Conservation (phyloP, 2,797 vertebrate species). For the Buphagus erythrorhynchus region DNA sequence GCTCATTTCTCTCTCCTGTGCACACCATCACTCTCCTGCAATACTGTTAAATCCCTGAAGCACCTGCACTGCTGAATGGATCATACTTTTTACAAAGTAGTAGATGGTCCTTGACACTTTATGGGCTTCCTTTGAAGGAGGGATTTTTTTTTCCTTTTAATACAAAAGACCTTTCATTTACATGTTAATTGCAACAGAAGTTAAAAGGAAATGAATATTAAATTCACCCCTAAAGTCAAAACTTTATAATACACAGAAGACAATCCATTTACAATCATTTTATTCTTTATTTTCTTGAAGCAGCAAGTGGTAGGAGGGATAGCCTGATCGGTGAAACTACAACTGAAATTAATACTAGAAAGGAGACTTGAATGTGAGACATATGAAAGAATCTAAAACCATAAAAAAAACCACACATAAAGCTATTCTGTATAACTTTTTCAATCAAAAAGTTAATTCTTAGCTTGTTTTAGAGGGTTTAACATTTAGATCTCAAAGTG, state of each 20-base stretch:
- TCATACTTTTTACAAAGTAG: not conserved
- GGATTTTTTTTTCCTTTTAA: not conserved
- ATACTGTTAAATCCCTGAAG: not conserved
- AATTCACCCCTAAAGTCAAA: not conserved
- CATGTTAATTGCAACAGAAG: not conserved
- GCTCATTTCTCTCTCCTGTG: fast-evolving
- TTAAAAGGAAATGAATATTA: not conserved
- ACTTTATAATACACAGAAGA: not conserved
- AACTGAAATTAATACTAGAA: not conserved
- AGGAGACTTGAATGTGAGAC: not conserved
- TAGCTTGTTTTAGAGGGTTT: not conserved
- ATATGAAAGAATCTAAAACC: not conserved
- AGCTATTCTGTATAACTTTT: not conserved
- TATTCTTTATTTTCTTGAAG: not conserved
- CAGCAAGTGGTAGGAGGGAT: not conserved
- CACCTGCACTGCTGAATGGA: not conserved
- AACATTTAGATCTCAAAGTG: not conserved
- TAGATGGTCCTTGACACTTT: not conserved
- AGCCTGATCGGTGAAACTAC: not conserved
- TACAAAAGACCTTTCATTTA: not conserved
- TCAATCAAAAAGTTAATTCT: not conserved
- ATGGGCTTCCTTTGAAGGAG: not conserved
- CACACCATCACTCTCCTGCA: not conserved
- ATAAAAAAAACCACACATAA: not conserved
- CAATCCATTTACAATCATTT: not conserved